Conservation (phyloP, 2,797 vertebrate species). For the Neoniphon sammara region DNA sequence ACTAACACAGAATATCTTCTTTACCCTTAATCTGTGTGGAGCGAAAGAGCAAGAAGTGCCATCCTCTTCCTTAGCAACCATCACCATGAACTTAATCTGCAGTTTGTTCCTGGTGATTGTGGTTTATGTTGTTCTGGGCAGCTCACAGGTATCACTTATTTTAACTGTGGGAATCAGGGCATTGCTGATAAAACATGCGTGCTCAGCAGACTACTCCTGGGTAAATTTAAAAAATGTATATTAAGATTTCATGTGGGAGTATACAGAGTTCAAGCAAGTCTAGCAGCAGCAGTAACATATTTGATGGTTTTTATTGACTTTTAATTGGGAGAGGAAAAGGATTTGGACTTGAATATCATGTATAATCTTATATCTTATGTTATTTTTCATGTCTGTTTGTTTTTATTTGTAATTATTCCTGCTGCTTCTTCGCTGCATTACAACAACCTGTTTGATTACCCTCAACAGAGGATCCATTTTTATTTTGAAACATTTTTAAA, state of each 20-base stretch:
- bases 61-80: not conserved
- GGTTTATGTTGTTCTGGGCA: not conserved
- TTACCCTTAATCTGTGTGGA: not conserved
- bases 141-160: not conserved
- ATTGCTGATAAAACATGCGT: too few species aligned
- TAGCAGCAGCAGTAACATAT: too few species aligned
- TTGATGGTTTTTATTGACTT: too few species aligned
- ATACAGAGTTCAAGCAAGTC: not conserved
- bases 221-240: not conserved
- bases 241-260: not conserved
- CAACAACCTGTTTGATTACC: too few species aligned
- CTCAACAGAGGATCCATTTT: too few species aligned
- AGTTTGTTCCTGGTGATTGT: not conserved
- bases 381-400: too few species aligned
- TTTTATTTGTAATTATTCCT: too few species aligned
- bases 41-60: not conserved
- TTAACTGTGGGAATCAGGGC: not conserved
- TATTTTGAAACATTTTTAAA: too few species aligned
- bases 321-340: too few species aligned
- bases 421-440: too few species aligned
- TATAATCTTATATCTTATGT: too few species aligned
- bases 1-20: slow-evolving; percentile 16
- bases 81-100: not conserved
- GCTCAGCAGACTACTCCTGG: not conserved
- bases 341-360: too few species aligned